These are phyloP conservation scores for Mystacides longicornis DNA, from an alignment of 2,888 invertebrate genomes.

Conservation along the genomic window DNA sequence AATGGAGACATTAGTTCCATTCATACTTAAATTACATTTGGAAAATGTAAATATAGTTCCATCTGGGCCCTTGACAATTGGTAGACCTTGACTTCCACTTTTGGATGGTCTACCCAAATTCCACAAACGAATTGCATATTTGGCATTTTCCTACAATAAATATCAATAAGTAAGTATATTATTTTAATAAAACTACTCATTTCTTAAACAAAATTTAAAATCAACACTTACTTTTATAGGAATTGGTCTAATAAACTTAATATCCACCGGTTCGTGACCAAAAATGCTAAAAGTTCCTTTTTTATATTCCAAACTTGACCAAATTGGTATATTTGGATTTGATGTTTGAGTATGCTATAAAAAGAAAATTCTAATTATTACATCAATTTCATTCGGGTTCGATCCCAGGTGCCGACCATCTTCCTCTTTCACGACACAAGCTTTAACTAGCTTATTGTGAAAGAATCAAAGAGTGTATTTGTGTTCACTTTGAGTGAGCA, in stretches of 20 bases:
- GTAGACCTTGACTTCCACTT: constrained; percentile 89
- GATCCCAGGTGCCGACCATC: neutral
- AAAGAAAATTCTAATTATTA: neutral
- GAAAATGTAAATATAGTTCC: constrained; percentile 86
- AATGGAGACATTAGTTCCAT: constrained; percentile 90
- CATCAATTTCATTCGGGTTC: neutral
- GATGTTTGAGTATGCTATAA: neutral
- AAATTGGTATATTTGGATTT: constrained; percentile 34
- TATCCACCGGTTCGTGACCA: constrained; percentile 73
- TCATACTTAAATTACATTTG: constrained; percentile 87
- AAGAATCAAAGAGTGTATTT: too few species aligned
- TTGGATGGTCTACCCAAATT: constrained; percentile 89
- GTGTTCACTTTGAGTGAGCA: too few species aligned
- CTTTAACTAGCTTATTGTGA: neutral
- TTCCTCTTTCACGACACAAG: neutral
- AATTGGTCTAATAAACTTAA: constrained; percentile 85
- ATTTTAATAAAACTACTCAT: neutral
- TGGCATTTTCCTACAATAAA: constrained; percentile 62
- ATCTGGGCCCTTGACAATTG: constrained; percentile 85
- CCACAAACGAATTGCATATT: constrained; percentile 81
- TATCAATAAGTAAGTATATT: constrained; percentile 13
- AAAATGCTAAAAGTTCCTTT: constrained; percentile 73
- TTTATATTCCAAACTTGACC: constrained; percentile 80
- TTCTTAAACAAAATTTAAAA: neutral
- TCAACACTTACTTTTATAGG: constrained; percentile 62